Conservation (phyloP, 1,140 invertebrate genomes). For the Paracyclopina nana region DNA sequence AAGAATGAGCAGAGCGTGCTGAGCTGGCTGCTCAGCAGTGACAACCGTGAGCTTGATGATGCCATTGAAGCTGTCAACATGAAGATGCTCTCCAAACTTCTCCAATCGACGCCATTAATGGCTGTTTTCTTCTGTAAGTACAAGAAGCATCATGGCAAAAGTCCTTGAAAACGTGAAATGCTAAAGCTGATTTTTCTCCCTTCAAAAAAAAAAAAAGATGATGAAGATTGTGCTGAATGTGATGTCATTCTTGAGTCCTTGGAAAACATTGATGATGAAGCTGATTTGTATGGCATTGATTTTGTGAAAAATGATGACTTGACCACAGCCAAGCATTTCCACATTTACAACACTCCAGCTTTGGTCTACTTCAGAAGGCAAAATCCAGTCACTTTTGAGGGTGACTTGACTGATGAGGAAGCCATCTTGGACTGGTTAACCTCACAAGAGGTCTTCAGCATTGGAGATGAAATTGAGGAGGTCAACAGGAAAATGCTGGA, state of each 20-base stretch:
- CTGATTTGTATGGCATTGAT: conserved; percentile 73
- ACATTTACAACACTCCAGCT: conserved; percentile 53
- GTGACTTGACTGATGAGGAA: conserved; percentile 67
- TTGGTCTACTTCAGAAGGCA: conserved; percentile 75
- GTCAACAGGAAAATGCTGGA: conserved; percentile 87
- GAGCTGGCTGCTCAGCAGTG: conserved; percentile 82
- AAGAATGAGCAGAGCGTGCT: conserved; percentile 30
- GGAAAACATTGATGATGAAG: conserved; percentile 82
- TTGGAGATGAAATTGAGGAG: conserved; percentile 89
- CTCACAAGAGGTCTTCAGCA: conserved; percentile 81
- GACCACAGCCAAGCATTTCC: conserved; percentile 57
- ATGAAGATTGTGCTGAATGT: conserved; percentile 72
- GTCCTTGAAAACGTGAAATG: background rate
- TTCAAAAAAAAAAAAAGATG: no score
- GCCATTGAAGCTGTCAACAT: conserved; percentile 79
- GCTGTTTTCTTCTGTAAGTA: conserved; percentile 80
- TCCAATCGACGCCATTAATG: conserved; percentile 66
- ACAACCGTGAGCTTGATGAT: conserved; percentile 75
- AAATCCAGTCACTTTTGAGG: conserved; percentile 38
- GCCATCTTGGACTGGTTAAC: conserved; percentile 70
- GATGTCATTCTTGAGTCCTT: conserved; percentile 63
- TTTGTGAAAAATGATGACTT: conserved; percentile 78
- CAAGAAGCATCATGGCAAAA: background rate
- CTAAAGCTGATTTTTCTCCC: conserved; percentile 18
- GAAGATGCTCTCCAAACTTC: conserved; percentile 63